These are phyloP conservation scores for Sarcophaga carnaria DNA, from an alignment of 2,888 invertebrate species.

Conservation along the genomic window DNA sequence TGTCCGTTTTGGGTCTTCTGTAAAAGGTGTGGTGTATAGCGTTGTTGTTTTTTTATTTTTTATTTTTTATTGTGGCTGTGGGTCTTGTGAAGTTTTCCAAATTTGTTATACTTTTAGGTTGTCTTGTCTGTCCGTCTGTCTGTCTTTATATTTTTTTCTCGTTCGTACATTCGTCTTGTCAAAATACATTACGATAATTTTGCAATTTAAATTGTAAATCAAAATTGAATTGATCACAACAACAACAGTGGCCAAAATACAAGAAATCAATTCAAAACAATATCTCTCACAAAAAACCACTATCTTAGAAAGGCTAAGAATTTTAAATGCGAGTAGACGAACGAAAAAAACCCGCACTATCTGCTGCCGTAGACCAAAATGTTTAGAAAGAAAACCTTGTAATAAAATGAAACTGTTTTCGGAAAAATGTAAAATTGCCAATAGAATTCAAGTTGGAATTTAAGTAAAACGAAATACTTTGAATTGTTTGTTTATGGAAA, in stretches of 20 bases:
- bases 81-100: constrained; percentile 64
- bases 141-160: constrained; percentile 20
- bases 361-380: neutral
- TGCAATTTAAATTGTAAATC: constrained; percentile 70
- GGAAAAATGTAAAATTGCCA: constrained; percentile 43
- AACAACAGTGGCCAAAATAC: neutral
- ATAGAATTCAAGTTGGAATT: constrained; percentile 55
- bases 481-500: constrained; percentile 46
- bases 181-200: constrained; percentile 69
- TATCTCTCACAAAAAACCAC: constrained; percentile 10
- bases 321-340: constrained; percentile 41
- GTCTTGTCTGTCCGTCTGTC: constrained; percentile 12
- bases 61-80: constrained; percentile 36
- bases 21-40: constrained; percentile 64
- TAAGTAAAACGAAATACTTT: constrained; percentile 47
- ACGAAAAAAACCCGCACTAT: neutral
- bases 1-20: constrained; percentile 68
- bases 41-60: constrained; percentile 40
- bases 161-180: constrained; percentile 46
- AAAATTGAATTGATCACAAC: constrained; percentile 50
- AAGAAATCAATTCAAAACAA: neutral
- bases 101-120: constrained; percentile 69
- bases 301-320: constrained; percentile 59
- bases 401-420: constrained; percentile 54
- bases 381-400: constrained; percentile 42